Evolutionary conservation across 1,140 invertebrate species (phyloP).

Genomic region (Apis laboriosa): DNA sequence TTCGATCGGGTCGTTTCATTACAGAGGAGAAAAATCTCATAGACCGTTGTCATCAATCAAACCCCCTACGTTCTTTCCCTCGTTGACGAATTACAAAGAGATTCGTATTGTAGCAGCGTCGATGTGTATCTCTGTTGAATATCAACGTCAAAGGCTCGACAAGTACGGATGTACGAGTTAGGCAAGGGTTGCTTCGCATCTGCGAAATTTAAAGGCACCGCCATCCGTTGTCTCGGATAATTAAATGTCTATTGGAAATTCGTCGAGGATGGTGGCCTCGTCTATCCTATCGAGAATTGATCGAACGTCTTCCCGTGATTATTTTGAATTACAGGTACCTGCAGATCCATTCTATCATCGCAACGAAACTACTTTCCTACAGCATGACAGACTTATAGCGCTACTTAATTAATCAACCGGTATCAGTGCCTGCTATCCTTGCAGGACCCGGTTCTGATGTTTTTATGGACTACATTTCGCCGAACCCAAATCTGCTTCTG

Average conservation of each 20-base stretch:
- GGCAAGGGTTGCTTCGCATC: slow-evolving; percentile 19
- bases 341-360: slow-evolving; percentile 63
- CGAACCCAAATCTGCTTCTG: slow-evolving; percentile 50
- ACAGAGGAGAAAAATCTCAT: too few species aligned
- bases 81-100: slow-evolving; percentile 26
- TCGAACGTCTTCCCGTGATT: slow-evolving; percentile 47
- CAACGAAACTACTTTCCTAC: slow-evolving; percentile 41
- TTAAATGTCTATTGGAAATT: slow-evolving; percentile 67
- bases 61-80: too few species aligned
- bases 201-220: slow-evolving; percentile 56
- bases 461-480: slow-evolving; percentile 39
- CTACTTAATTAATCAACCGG: slow-evolving; percentile 64
- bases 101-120: not conserved
- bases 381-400: slow-evolving; percentile 50
- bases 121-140: not conserved
- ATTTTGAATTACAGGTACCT: slow-evolving; percentile 63
- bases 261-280: slow-evolving; percentile 37
- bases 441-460: slow-evolving; percentile 4
- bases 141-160: slow-evolving; percentile 1
- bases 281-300: slow-evolving; percentile 50
- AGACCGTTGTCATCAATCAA: not conserved
- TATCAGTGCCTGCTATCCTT: slow-evolving; percentile 36
- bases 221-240: slow-evolving; percentile 50
- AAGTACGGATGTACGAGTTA: not conserved
- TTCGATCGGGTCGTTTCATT: not conserved